phyloP scores from a whole-genome alignment of 2,113 vertebrate species.

The Callopanchax toddi region DNA sequence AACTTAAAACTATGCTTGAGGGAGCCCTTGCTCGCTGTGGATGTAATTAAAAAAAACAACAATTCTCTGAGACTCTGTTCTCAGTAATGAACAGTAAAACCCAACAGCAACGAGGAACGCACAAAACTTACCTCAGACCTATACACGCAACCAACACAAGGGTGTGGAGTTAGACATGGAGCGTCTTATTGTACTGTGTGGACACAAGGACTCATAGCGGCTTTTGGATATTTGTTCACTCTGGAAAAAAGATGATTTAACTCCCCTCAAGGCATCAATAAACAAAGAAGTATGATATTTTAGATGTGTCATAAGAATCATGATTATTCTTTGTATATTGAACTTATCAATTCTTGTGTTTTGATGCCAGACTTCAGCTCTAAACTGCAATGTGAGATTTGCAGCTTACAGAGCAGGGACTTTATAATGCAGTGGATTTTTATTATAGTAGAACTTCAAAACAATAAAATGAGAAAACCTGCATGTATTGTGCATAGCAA shows the following conservation, averaged over 20 bases:
- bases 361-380: conserved; percentile 43
- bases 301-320: too few species aligned
- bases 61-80: conserved; percentile 40
- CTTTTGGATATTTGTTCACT: conserved; percentile 17
- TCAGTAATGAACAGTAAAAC: conserved; percentile 54
- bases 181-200: conserved; percentile 9
- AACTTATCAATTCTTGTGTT: conserved; percentile 37
- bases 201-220: conserved; percentile 14
- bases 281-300: conserved; percentile 28
- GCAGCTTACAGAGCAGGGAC: too few species aligned
- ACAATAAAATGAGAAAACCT: too few species aligned
- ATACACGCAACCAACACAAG: conserved; percentile 25
- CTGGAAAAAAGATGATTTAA: background rate
- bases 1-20: conserved; percentile 55
- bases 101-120: conserved; percentile 23
- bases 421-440: too few species aligned
- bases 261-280: background rate
- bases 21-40: conserved; percentile 49
- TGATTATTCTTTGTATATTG: conserved; percentile 25
- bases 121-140: conserved; percentile 12
- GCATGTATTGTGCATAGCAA: background rate
- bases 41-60: conserved; percentile 70
- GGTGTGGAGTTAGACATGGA: conserved; percentile 54
- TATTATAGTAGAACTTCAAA: too few species aligned
- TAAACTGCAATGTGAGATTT: conserved; percentile 27